Percentiles rank a stretch among this genome's conserved stretches.
Conservation (phyloP, 2,797 vertebrate species). For the Sus cebifrons region DNA sequence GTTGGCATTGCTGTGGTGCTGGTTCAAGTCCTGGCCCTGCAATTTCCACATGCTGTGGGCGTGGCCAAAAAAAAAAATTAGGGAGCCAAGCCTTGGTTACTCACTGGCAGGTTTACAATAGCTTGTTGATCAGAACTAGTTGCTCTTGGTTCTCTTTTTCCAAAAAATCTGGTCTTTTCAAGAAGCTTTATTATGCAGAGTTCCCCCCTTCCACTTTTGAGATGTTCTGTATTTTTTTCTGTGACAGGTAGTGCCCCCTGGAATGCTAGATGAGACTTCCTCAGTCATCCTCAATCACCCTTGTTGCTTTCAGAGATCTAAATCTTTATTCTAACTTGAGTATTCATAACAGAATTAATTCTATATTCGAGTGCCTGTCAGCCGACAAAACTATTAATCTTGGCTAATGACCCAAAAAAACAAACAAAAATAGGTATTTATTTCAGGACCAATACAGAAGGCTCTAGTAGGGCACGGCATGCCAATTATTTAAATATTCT, state of each 20-base stretch:
- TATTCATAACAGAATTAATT: slow-evolving; percentile 10
- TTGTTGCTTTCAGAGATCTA: not conserved
- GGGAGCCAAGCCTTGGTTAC: not conserved
- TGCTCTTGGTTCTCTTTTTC: slow-evolving; percentile 32
- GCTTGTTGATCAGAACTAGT: slow-evolving; percentile 23
- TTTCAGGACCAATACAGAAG: not conserved
- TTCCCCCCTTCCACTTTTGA: not conserved
- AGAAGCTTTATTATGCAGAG: not conserved
- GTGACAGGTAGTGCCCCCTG: not conserved
- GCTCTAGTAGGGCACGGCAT: not conserved
- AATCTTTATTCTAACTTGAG: slow-evolving; percentile 21
- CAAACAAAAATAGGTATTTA: slow-evolving; percentile 24
- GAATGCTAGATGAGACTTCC: not conserved
- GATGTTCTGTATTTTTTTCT: slow-evolving; percentile 16
- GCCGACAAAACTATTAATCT: not conserved
- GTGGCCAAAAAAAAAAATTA: not conserved
- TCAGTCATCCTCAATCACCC: not conserved
- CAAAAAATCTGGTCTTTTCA: slow-evolving; percentile 16
- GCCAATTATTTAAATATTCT: slow-evolving; percentile 19
- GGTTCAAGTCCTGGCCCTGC: no score
- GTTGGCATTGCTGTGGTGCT: no score
- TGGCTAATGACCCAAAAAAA: slow-evolving; percentile 39
- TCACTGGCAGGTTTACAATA: not conserved
- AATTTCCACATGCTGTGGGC: no score
- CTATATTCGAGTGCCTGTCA: not conserved